Conservation (phyloP, 2,113 vertebrate genomes). For the Oncorhynchus masou region DNA sequence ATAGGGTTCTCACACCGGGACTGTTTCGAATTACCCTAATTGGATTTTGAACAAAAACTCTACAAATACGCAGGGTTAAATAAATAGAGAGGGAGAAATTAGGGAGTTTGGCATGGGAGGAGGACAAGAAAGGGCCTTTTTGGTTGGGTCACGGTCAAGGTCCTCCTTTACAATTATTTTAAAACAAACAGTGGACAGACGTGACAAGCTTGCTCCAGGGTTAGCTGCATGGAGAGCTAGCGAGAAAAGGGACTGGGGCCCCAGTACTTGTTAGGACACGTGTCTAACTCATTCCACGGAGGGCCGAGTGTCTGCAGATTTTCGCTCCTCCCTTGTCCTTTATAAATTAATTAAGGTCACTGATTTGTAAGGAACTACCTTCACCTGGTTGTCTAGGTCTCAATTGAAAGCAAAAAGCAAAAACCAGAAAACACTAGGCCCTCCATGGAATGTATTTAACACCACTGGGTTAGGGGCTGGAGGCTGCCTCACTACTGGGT, state of each 20-base stretch:
- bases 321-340: too few species aligned
- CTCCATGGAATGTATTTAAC: too few species aligned
- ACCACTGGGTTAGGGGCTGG: background rate
- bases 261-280: background rate
- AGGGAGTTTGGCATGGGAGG: constrained; percentile 46
- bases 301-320: too few species aligned
- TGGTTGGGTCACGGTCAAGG: constrained; percentile 65
- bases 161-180: constrained; percentile 48
- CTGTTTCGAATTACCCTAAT: constrained; percentile 76
- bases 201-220: constrained; percentile 50
- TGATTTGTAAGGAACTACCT: too few species aligned
- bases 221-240: constrained; percentile 31
- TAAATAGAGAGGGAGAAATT: constrained; percentile 60
- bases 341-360: too few species aligned
- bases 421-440: too few species aligned
- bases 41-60: constrained; percentile 74
- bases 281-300: background rate
- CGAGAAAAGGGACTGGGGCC: background rate
- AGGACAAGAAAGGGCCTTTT: constrained; percentile 51
- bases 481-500: background rate
- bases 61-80: constrained; percentile 68
- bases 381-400: too few species aligned
- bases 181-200: constrained; percentile 61
- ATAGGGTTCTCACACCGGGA: constrained; percentile 67
- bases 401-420: too few species aligned